phyloP scores from a whole-genome alignment of 2,888 invertebrate genomes.

The Dexiosoma caninum region DNA sequence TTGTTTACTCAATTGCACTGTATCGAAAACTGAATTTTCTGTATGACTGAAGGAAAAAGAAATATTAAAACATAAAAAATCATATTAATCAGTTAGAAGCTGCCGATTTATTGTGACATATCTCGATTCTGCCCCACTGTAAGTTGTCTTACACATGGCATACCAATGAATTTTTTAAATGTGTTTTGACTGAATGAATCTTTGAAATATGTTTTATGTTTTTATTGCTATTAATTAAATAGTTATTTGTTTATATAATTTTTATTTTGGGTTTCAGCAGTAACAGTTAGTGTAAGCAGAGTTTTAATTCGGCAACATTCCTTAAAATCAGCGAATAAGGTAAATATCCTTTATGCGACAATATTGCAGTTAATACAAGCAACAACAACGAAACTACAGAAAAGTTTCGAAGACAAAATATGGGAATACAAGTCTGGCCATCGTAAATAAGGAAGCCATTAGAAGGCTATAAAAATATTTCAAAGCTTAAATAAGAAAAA shows the following conservation, averaged over 20 bases:
- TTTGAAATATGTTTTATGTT: not conserved
- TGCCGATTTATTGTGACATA: too few species aligned
- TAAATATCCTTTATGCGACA: conserved; percentile 18
- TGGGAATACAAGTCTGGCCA: conserved; percentile 26
- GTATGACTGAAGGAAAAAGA: too few species aligned
- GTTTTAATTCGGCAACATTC: conserved; percentile 64
- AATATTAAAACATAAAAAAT: too few species aligned
- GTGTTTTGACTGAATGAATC: too few species aligned
- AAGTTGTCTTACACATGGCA: too few species aligned
- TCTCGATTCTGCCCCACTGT: too few species aligned
- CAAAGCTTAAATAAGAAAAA: conserved; percentile 47
- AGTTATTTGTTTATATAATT: not conserved
- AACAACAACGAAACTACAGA: not conserved
- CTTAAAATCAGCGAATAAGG: conserved; percentile 24
- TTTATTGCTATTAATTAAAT: not conserved
- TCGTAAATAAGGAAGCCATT: conserved; percentile 61
- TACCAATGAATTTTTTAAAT: too few species aligned
- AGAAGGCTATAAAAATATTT: conserved; percentile 69
- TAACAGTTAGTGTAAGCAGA: conserved; percentile 63
- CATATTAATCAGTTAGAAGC: too few species aligned
- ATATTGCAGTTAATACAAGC: conserved; percentile 6
- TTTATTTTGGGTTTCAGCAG: conserved; percentile 53
- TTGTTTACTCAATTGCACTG: too few species aligned
- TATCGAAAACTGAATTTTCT: too few species aligned
- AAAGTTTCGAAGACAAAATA: conserved; percentile 18